Conservation (phyloP, 2,113 vertebrate species). For the Microcebus jonahi region DNA sequence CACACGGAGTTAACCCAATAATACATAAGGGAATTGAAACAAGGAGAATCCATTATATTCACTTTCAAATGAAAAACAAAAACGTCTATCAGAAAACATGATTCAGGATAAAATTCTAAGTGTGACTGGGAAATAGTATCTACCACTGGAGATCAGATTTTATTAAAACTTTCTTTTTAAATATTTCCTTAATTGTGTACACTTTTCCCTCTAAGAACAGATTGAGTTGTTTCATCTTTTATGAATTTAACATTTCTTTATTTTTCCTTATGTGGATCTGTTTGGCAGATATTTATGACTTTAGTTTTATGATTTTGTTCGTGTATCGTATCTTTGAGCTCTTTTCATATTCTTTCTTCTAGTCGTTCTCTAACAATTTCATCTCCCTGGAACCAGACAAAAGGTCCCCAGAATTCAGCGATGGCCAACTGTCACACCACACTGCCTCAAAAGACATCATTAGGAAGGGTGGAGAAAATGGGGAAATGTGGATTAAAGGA, state of each 20-base stretch:
- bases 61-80: conserved; percentile 34
- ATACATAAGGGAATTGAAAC: not conserved
- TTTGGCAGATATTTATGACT: not conserved
- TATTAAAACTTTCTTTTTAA: not conserved
- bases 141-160: not conserved
- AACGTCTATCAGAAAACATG: not conserved
- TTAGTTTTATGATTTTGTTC: conserved; percentile 21
- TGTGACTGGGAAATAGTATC: not conserved
- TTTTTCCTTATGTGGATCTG: not conserved
- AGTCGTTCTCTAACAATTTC: not conserved
- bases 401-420: not conserved
- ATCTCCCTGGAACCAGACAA: conserved; percentile 14
- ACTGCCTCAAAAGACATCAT: not conserved
- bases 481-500: not conserved
- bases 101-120: conserved; percentile 9
- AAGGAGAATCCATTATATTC: not conserved
- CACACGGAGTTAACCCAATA: not conserved
- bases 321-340: not conserved
- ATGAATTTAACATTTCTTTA: not conserved
- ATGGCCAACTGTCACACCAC: not conserved
- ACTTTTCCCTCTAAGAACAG: conserved; percentile 14
- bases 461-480: too few species aligned
- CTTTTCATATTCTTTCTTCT: conserved; percentile 14
- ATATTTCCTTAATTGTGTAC: not conserved
- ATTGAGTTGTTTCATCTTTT: not conserved